These are phyloP conservation scores for Oceanodroma tethys DNA, from an alignment of 2,113 vertebrate genomes.

Conservation along the genomic window DNA sequence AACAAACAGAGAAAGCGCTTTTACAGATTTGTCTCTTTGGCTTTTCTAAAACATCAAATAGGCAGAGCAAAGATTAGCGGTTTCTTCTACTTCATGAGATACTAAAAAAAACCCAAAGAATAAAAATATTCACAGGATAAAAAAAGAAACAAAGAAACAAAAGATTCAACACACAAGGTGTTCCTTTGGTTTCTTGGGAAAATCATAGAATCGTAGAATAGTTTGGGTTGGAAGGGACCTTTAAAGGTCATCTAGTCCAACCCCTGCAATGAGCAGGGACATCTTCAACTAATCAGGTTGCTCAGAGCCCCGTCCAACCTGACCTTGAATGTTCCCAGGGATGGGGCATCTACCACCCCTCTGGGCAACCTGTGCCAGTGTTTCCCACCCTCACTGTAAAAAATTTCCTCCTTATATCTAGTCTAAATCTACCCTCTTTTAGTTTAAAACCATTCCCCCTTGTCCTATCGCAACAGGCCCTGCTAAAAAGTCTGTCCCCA, in stretches of 20 bases:
- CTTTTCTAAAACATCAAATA: constrained; percentile 25
- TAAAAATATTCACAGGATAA: constrained; percentile 2
- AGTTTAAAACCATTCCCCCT: neutral
- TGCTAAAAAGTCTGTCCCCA: neutral
- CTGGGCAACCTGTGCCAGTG: neutral
- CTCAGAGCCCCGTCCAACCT: neutral
- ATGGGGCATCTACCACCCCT: neutral
- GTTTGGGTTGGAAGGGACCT: neutral
- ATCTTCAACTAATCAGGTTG: neutral
- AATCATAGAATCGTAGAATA: neutral
- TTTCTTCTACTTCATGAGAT: neutral
- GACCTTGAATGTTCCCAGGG: neutral
- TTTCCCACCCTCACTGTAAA: neutral
- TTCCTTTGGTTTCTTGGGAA: neutral
- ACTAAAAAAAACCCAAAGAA: neutral
- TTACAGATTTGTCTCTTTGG: constrained; percentile 17
- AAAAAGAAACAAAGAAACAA: neutral
- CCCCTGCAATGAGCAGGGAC: neutral
- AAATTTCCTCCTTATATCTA: neutral
- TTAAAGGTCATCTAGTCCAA: neutral
- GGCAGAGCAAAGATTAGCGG: neutral
- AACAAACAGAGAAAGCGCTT: neutral
- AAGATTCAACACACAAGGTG: neutral
- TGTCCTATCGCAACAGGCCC: neutral
- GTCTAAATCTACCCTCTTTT: neutral